A percentile compares a stretch with the other conserved stretches of the same genome.
Conservation (phyloP, 2,888 invertebrate genomes). For the Hirtodrosophila confusa region DNA sequence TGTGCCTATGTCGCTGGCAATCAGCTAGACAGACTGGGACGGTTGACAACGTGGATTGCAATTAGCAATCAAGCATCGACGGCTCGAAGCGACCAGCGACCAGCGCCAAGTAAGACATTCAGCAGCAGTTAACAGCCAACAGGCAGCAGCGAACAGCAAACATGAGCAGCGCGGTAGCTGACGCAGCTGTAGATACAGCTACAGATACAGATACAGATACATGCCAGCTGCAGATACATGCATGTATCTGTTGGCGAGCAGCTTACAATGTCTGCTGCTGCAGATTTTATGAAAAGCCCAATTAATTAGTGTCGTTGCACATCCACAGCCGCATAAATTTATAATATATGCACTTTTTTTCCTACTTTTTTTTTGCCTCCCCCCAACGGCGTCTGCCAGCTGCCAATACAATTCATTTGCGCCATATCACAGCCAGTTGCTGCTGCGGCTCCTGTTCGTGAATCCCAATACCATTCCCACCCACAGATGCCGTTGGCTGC, state of each 20-base stretch:
- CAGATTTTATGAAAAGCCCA: slow-evolving; percentile 74
- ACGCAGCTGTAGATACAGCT: slow-evolving; percentile 42
- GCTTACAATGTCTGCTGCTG: slow-evolving; percentile 39
- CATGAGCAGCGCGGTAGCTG: slow-evolving; percentile 61
- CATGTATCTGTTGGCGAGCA: slow-evolving; percentile 52
- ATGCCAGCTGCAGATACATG: slow-evolving; percentile 18
- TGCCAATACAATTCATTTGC: slow-evolving; percentile 78
- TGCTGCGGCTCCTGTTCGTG: slow-evolving; percentile 3
- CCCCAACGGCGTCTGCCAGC: slow-evolving; percentile 57
- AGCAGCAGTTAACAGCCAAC: slow-evolving; percentile 8
- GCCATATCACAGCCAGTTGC: slow-evolving; percentile 53
- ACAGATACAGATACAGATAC: slow-evolving; percentile 41
- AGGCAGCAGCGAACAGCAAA: slow-evolving; percentile 45
- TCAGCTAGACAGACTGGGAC: slow-evolving; percentile 48
- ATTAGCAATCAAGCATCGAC: slow-evolving; percentile 76
- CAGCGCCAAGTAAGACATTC: slow-evolving; percentile 61
- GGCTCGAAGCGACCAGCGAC: slow-evolving; percentile 26
- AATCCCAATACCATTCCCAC: slow-evolving; percentile 22
- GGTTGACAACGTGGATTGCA: slow-evolving; percentile 59
- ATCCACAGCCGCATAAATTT: slow-evolving; percentile 60
- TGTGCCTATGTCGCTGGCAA: slow-evolving; percentile 51
- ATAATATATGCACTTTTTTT: slow-evolving; percentile 57
- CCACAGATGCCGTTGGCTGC: slow-evolving; percentile 14
- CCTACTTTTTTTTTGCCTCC: neutral
- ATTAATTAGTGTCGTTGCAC: slow-evolving; percentile 70